phyloP scores from a whole-genome alignment of 1,140 invertebrate species.

The Philaenus spumarius region DNA sequence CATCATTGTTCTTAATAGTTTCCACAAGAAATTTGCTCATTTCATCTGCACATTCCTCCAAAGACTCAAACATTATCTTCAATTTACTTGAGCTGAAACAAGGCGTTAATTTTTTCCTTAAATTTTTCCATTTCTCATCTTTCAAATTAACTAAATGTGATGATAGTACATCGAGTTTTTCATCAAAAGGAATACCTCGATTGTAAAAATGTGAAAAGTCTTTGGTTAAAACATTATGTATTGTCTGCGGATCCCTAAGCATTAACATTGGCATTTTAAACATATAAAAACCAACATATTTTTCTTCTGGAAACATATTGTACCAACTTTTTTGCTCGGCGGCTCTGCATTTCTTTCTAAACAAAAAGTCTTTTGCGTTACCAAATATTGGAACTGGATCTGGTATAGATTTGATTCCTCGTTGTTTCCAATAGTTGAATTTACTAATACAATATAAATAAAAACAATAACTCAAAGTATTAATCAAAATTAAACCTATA shows the following conservation, averaged over 20 bases:
- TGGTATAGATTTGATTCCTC: conserved; percentile 19
- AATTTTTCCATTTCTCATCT: conserved; percentile 36
- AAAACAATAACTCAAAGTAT: not conserved
- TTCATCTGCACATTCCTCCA: conserved; percentile 11
- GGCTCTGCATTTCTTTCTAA: conserved; percentile 1
- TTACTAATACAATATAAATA: conserved; percentile 40
- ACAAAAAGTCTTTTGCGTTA: conserved; percentile 3
- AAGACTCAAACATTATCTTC: conserved; percentile 30
- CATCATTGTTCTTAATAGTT: not conserved
- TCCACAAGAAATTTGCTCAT: conserved; percentile 1
- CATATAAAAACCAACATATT: conserved; percentile 23
- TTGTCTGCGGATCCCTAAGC: conserved; percentile 40
- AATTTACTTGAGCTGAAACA: conserved; percentile 31
- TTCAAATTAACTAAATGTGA: conserved; percentile 29
- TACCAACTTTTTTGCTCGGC: conserved; percentile 17
- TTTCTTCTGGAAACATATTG: conserved; percentile 12
- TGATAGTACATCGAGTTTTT: conserved; percentile 27
- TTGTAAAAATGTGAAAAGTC: conserved; percentile 43
- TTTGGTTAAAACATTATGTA: conserved; percentile 44
- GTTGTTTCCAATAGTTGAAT: conserved; percentile 41
- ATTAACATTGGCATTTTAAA: conserved; percentile 35
- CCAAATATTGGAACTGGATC: conserved; percentile 26
- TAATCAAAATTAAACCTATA: no score
- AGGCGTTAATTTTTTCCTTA: conserved; percentile 35
- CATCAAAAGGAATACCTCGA: conserved; percentile 33